Percentiles rank a stretch among this genome's conserved stretches.
These are phyloP conservation scores for Meta bourneti DNA, from an alignment of 2,888 invertebrate species.

Conservation along the genomic window DNA sequence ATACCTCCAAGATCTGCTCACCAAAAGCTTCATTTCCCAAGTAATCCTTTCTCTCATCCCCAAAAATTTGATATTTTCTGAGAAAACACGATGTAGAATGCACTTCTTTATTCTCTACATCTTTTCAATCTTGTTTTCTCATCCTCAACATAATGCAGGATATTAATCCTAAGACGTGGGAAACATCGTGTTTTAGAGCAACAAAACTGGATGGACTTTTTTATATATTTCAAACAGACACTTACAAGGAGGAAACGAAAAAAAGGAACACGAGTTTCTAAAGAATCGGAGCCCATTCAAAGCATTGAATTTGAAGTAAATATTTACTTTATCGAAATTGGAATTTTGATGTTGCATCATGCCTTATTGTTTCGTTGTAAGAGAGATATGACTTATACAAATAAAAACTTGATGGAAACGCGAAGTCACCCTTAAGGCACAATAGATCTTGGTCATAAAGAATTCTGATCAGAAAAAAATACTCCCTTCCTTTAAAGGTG, in stretches of 20 bases:
- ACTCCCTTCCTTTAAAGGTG: no score
- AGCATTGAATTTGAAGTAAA: conserved; percentile 39
- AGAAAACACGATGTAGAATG: conserved; percentile 6
- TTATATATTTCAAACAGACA: neutral
- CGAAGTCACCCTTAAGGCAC: no score
- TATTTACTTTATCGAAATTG: conserved; percentile 32
- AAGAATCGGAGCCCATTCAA: conserved; percentile 16
- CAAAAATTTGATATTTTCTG: conserved; percentile 20
- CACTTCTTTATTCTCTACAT: neutral
- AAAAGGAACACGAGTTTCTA: neutral
- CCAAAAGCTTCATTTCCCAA: conserved; percentile 7
- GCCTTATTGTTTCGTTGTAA: neutral
- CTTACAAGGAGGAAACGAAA: neutral
- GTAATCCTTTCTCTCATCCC: conserved; percentile 21
- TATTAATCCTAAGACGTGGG: neutral
- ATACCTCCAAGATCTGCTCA: neutral
- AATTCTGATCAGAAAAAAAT: no score
- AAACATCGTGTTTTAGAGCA: neutral
- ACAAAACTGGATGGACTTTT: neutral
- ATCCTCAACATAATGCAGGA: conserved; percentile 4
- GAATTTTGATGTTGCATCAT: neutral
- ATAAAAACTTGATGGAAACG: neutral
- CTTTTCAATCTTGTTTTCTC: conserved; percentile 1
- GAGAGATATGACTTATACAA: neutral
- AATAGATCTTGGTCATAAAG: no score